Percentiles rank a stretch among this genome's conserved stretches.
Conservation (phyloP, 2,113 vertebrate species). For the Ceyx margarethae region DNA sequence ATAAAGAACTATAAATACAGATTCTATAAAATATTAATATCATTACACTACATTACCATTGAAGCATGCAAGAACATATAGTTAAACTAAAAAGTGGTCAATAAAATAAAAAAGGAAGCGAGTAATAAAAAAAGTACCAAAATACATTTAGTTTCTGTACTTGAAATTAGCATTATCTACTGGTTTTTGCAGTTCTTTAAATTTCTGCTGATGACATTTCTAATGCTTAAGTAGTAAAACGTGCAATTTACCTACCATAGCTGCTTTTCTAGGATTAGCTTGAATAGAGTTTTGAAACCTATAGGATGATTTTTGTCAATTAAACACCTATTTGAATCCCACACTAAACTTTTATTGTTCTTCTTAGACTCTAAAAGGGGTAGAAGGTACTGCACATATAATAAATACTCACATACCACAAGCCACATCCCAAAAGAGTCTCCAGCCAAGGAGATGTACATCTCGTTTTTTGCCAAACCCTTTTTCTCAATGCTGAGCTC, state of each 20-base stretch:
- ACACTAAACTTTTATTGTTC: slow-evolving; percentile 59
- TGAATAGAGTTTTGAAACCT: slow-evolving; percentile 71
- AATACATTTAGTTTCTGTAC: slow-evolving; percentile 73
- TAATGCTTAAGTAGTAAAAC: slow-evolving; percentile 70
- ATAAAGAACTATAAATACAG: slow-evolving; percentile 96
- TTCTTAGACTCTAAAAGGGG: not conserved
- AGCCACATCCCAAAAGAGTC: not conserved
- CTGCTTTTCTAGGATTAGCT: slow-evolving; percentile 63
- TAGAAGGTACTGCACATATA: not conserved
- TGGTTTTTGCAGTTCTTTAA: slow-evolving; percentile 71
- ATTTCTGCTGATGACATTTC: slow-evolving; percentile 73
- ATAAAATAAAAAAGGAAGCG: slow-evolving; percentile 77
- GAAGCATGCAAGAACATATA: slow-evolving; percentile 75
- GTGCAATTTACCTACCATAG: slow-evolving; percentile 74
- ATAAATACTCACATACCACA: not conserved
- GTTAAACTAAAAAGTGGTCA: slow-evolving; percentile 78
- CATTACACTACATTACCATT: slow-evolving; percentile 68
- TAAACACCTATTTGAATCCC: slow-evolving; percentile 70
- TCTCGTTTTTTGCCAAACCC: not conserved
- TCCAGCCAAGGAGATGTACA: not conserved
- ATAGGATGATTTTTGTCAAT: slow-evolving; percentile 63
- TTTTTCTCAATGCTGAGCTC: not conserved
- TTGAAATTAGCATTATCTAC: slow-evolving; percentile 79
- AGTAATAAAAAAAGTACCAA: slow-evolving; percentile 76
- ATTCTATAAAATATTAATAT: slow-evolving; percentile 96